Evolutionary conservation across 2,888 invertebrate genomes (phyloP).

Genomic region (Amitus sp.): DNA sequence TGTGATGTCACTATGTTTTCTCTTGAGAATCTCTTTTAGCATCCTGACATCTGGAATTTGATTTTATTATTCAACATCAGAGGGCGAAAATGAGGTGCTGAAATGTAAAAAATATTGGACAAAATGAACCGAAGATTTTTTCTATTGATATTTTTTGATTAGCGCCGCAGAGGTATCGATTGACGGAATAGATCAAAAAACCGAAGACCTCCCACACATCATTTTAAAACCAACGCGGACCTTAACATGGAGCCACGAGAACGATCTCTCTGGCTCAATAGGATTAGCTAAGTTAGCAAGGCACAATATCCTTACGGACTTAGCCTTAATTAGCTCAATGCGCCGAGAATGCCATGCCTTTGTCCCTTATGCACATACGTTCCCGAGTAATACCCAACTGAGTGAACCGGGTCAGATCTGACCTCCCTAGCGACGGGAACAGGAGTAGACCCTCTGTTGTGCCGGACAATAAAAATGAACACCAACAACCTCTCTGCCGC

Average conservation of each 20-base stretch:
- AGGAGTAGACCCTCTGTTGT: no score
- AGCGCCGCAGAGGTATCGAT: no score
- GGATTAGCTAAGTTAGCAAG: neutral
- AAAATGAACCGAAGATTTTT: no score
- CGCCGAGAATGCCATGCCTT: constrained; percentile 45
- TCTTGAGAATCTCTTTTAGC: no score
- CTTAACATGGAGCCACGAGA: neutral
- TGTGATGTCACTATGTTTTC: no score
- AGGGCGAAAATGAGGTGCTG: no score
- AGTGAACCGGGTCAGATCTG: constrained; percentile 42
- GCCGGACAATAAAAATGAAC: no score
- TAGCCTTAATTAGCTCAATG: constrained; percentile 52
- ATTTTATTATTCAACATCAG: no score
- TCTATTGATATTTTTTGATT: no score
- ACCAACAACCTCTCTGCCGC: no score
- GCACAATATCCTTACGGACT: constrained; percentile 27
- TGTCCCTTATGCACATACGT: constrained; percentile 40
- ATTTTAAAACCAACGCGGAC: neutral
- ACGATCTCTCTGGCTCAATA: neutral
- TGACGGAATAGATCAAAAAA: neutral
- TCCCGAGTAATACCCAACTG: constrained; percentile 16
- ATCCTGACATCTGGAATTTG: no score
- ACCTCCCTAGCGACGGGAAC: constrained; percentile 47
- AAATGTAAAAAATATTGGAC: no score
- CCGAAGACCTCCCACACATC: constrained; percentile 3